Conservation (phyloP, 1,140 invertebrate genomes). For the Trichonephila clavipes region DNA sequence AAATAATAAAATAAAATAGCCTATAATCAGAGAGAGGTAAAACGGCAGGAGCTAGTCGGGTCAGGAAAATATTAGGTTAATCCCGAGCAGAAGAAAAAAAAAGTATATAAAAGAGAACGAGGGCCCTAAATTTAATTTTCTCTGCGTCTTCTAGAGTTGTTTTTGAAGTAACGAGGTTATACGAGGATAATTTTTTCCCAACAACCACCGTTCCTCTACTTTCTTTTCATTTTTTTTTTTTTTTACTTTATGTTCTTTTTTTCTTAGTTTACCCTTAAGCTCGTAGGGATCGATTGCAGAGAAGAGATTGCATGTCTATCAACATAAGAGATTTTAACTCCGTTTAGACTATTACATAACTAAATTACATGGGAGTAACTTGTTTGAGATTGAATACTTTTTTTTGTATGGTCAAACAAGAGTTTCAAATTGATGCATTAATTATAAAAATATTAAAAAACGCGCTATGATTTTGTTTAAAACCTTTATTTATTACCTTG, state of each 20-base stretch:
- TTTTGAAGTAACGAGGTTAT: constrained; percentile 74
- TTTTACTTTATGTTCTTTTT: neutral
- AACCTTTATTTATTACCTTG: too few relatives aligned
- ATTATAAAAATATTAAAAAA: too few relatives aligned
- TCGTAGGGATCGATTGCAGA: constrained; percentile 50
- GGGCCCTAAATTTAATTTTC: constrained; percentile 70
- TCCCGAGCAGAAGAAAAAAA: constrained; percentile 22
- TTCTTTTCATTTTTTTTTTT: neutral
- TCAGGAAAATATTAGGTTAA: constrained; percentile 63
- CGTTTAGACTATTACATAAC: neutral
- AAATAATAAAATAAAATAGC: constrained; percentile 53
- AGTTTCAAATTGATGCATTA: too few relatives aligned
- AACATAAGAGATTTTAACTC: constrained; percentile 24
- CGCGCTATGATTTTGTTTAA: too few relatives aligned
- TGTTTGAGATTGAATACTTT: neutral
- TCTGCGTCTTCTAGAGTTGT: constrained; percentile 62
- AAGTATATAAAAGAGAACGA: constrained; percentile 29
- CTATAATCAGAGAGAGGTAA: constrained; percentile 43
- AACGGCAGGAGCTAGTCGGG: neutral
- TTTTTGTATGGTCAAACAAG: neutral
- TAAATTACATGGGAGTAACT: neutral
- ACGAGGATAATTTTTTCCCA: constrained; percentile 23
- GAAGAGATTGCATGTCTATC: constrained; percentile 61
- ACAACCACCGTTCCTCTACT: neutral
- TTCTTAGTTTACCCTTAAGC: neutral